Percentiles rank a stretch among this genome's conserved stretches.
Evolutionary conservation across 2,113 vertebrate species (phyloP).

Genomic region (Microtus richardsoni): DNA sequence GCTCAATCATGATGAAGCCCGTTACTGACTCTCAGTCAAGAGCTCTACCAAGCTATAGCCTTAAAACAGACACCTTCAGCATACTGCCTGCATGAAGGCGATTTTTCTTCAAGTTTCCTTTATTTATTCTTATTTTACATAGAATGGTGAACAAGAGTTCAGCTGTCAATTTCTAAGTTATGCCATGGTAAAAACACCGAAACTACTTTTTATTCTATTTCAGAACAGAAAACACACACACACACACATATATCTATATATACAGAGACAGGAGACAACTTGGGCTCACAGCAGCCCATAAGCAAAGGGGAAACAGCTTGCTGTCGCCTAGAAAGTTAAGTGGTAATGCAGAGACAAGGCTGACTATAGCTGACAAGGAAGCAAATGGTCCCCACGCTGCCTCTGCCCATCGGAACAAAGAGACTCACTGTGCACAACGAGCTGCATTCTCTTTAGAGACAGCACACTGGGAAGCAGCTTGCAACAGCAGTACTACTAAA

Average conservation of each 20-base stretch:
- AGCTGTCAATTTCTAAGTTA: constrained; percentile 39
- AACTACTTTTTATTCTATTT: constrained; percentile 11
- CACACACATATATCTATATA: too few species aligned
- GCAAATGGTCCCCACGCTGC: constrained; percentile 8
- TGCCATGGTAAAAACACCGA: background rate
- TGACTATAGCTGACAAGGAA: background rate
- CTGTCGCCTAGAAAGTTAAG: background rate
- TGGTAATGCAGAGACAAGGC: background rate
- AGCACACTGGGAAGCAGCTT: constrained; percentile 52
- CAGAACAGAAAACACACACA: constrained; percentile 42
- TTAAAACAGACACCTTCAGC: background rate
- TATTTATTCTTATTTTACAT: background rate
- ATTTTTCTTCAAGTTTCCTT: background rate
- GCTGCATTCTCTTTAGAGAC: constrained; percentile 60
- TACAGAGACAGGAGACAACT: background rate
- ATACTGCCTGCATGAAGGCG: background rate
- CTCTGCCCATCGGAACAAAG: background rate
- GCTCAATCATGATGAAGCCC: constrained; percentile 26
- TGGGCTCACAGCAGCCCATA: constrained; percentile 36
- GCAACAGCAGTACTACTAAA: constrained; percentile 60
- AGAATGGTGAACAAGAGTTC: background rate
- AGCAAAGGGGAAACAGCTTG: constrained; percentile 23
- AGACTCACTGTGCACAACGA: background rate
- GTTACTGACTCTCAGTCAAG: constrained; percentile 23
- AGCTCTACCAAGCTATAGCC: background rate